phyloP scores from a whole-genome alignment of 2,113 vertebrate genomes.

The Dinomys branickii region DNA sequence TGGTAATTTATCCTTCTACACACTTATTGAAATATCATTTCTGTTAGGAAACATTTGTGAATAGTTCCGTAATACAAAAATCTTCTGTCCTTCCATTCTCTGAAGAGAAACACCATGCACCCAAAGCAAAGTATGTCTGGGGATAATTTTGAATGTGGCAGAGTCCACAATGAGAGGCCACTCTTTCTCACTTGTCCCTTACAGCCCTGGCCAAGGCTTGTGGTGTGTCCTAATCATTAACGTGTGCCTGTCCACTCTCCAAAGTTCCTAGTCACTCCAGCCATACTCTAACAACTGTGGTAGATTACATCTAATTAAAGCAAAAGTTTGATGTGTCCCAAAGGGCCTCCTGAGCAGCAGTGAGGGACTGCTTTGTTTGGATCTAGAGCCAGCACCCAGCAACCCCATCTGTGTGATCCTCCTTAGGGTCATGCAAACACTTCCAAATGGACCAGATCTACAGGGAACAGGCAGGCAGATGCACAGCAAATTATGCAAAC shows the following conservation, averaged over 20 bases:
- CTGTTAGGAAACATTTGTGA: neutral
- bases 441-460: constrained; percentile 32
- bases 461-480: neutral
- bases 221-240: neutral
- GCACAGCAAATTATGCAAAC: constrained; percentile 56
- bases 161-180: neutral
- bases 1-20: neutral
- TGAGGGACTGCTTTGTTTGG: neutral
- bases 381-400: neutral
- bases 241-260: neutral
- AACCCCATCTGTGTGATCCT: neutral
- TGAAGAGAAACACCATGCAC: neutral
- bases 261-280: neutral
- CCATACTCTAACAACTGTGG: neutral
- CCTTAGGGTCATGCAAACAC: neutral
- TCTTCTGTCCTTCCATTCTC: neutral
- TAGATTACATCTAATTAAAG: neutral
- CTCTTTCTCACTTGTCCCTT: rapidly evolving
- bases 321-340: neutral
- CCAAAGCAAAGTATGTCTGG: neutral
- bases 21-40: neutral
- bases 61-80: neutral
- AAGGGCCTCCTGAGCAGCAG: neutral
- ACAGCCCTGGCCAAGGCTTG: too few relatives aligned
- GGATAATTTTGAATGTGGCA: neutral